Evolutionary conservation across 2,113 vertebrate species (phyloP).

Genomic region (Acrocephalus kingi): DNA sequence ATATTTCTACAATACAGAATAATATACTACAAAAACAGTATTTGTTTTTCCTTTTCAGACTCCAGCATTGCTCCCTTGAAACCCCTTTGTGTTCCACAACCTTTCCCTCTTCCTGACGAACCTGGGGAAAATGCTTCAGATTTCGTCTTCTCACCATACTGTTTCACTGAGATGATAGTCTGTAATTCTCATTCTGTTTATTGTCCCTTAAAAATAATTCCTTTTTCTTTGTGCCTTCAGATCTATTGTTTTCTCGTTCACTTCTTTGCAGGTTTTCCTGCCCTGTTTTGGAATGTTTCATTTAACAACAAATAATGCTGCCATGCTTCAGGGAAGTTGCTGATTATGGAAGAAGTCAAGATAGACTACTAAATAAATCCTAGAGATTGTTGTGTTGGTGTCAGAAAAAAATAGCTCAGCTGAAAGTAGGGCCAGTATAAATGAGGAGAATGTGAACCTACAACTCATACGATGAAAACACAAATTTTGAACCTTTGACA

Average conservation of each 20-base stretch:
- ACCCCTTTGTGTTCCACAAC: neutral
- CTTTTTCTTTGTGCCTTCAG: neutral
- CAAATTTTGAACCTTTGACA: neutral
- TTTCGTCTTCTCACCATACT: neutral
- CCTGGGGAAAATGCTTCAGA: neutral
- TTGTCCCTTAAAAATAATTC: neutral
- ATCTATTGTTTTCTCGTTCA: neutral
- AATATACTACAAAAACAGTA: neutral
- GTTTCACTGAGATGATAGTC: neutral
- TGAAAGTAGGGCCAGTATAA: neutral
- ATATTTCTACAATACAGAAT: rapidly evolving
- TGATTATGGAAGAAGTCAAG: neutral
- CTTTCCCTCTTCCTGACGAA: neutral
- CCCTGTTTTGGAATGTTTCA: neutral
- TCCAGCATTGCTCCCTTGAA: neutral
- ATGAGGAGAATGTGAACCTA: neutral
- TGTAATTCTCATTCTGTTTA: neutral
- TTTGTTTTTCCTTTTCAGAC: neutral
- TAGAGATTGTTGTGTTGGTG: neutral
- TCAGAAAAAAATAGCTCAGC: neutral
- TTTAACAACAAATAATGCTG: neutral
- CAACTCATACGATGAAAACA: neutral
- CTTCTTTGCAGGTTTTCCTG: neutral
- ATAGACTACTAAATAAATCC: neutral
- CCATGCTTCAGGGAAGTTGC: neutral